Evolutionary conservation across 1,140 invertebrate genomes (phyloP).

Genomic region (Stegodyphus dumicola): DNA sequence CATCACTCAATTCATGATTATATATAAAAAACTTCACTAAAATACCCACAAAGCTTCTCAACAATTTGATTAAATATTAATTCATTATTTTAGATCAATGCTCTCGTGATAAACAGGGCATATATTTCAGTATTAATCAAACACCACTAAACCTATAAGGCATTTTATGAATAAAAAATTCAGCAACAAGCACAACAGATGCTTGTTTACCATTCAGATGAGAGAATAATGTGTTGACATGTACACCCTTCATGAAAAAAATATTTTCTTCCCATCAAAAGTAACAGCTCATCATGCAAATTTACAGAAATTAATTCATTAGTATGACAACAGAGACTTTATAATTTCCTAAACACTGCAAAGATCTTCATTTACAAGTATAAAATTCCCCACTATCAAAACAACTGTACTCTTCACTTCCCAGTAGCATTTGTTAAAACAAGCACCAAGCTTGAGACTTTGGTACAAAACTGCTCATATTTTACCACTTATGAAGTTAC

Average conservation of each 20-base stretch:
- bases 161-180: neutral
- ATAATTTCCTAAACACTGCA: neutral
- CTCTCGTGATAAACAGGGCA: neutral
- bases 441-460: neutral
- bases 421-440: neutral
- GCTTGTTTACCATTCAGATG: neutral
- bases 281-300: slow-evolving; percentile 1
- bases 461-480: neutral
- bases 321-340: neutral
- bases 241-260: neutral
- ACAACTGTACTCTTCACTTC: neutral
- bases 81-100: neutral
- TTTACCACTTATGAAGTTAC: neutral
- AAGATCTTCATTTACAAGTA: slow-evolving; percentile 20
- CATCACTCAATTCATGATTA: neutral
- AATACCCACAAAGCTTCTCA: neutral
- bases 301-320: slow-evolving; percentile 5
- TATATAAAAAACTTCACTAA: neutral
- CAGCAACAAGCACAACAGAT: neutral
- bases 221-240: neutral
- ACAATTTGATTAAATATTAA: slow-evolving; percentile 7
- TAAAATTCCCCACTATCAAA: slow-evolving; percentile 19
- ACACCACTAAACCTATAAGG: neutral
- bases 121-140: neutral
- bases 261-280: neutral